Evolutionary conservation across 2,797 vertebrate genomes (phyloP).

Genomic region (Macropus fuliginosus): DNA sequence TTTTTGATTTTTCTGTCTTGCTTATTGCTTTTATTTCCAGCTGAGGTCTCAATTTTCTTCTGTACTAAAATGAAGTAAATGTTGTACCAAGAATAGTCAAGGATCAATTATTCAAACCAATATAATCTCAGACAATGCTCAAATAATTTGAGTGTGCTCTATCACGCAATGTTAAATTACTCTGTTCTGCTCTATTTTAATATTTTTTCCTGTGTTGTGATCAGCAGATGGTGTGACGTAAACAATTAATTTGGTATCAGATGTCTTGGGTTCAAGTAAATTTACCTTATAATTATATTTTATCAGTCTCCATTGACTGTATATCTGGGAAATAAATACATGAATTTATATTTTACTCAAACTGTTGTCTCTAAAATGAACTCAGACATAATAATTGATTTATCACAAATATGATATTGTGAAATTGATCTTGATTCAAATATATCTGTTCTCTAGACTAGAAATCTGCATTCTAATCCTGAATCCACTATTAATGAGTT

Average conservation of each 20-base stretch:
- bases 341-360: conserved; percentile 1
- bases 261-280: conserved; percentile 33
- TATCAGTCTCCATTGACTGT: neutral
- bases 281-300: neutral
- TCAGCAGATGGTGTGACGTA: neutral
- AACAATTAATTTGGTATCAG: neutral
- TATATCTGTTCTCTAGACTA: neutral
- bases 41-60: conserved; percentile 44
- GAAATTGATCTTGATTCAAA: neutral
- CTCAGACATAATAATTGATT: neutral
- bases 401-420: neutral
- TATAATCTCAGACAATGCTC: neutral
- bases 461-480: conserved; percentile 12
- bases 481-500: neutral
- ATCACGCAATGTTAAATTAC: neutral
- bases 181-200: neutral
- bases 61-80: conserved; percentile 7
- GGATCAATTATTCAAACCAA: conserved; percentile 42
- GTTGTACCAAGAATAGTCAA: conserved; percentile 35
- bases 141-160: neutral
- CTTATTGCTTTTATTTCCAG: conserved; percentile 18
- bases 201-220: neutral
- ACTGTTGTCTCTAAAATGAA: neutral
- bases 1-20: conserved; percentile 45
- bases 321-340: conserved; percentile 17